Base-by-base conservation (phyloP, 2,113 vertebrate species). In the Prinia subflava region DNA sequence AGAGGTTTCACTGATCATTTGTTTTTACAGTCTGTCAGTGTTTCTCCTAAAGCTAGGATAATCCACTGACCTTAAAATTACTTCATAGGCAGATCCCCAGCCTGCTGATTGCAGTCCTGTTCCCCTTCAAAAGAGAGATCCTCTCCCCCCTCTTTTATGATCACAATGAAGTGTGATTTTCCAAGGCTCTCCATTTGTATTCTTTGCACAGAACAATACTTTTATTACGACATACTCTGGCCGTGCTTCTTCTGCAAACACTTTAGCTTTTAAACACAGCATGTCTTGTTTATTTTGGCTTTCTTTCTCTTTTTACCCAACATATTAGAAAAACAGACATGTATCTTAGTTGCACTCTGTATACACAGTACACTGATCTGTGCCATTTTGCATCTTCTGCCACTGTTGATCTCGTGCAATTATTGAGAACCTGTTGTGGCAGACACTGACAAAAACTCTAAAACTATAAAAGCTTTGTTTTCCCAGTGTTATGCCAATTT, bases 241-340 rank as follows among this genome's bases (percentile, higher is more conserved):
- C 57, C 24, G n/a, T 74, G 35, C 42, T 80, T 31, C 83, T 96
- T 91, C 70, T 96, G 56, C 75, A 93, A 95, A 95, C 59, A 55
- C 16, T 80, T 83, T 17, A 63, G 57, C 27, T 93, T 86, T 90
- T 86, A 74, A 83, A 60, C 90, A 75, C 71, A 83, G 47, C 60
- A 68, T 86, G 71, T 78, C 82, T 95, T 28, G 59, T 94, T 94
- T 96, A 49, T 85, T 96, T 96, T 96, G 95, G 93, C 87, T 80
- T 95, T 24, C 27, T 70, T 65, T 73, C 57, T 63, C 42, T 57
- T 87, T 95, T 59, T 63, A 65, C 56, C 42, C 82, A 75, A 49
- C 33, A 10, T 64, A 80, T 39, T 25, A 70, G 59, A 70, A 93
- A 92, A 94, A 79, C 50, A 88, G 67, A 64, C 28, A 6, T 50